Conservation (phyloP, 2,113 vertebrate genomes). For the Hemicordylus capensis region DNA sequence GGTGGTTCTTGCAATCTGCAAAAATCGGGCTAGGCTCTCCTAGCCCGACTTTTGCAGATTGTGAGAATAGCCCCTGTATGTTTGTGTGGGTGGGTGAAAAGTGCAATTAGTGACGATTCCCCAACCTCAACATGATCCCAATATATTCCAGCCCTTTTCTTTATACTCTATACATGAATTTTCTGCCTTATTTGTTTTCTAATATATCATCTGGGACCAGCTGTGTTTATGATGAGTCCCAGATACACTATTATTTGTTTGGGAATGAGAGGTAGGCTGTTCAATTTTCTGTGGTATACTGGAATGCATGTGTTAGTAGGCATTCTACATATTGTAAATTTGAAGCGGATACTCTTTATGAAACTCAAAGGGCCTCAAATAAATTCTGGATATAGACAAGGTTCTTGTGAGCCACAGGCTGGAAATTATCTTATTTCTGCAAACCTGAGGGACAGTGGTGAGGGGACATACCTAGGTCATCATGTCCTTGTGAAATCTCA, state of each 20-base stretch:
- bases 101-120: background rate
- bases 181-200: background rate
- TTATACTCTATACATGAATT: accelerated
- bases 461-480: slow-evolving; percentile 15
- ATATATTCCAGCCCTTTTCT: background rate
- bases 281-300: background rate
- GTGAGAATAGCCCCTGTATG: no score
- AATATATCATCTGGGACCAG: background rate
- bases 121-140: background rate
- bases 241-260: background rate
- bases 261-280: background rate
- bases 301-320: background rate
- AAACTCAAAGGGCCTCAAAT: background rate
- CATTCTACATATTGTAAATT: background rate
- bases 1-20: no score
- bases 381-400: background rate
- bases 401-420: accelerated
- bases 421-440: background rate
- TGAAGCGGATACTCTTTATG: background rate
- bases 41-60: no score
- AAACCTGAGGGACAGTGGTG: background rate
- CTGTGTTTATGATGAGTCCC: background rate
- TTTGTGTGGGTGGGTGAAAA: background rate
- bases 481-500: slow-evolving; percentile 48
- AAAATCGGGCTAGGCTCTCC: no score